Percentiles rank a stretch among this genome's conserved stretches.
These are phyloP conservation scores for Limnephilus marmoratus DNA, from an alignment of 2,888 invertebrate species.

Conservation along the genomic window DNA sequence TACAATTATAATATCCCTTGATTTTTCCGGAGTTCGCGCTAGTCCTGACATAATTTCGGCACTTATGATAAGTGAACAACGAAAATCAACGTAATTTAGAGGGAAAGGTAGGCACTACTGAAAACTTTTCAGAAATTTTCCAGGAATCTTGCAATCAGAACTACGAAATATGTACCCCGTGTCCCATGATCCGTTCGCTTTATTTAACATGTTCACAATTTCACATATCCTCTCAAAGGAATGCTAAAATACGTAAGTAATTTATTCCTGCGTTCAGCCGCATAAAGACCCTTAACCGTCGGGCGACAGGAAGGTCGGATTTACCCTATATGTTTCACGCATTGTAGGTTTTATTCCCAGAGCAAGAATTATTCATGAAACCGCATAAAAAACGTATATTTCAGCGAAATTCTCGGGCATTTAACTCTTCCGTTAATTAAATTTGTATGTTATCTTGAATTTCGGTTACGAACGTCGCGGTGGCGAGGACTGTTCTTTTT, in stretches of 20 bases:
- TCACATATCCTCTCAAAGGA: constrained; percentile 2
- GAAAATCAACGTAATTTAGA: neutral
- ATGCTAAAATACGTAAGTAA: neutral
- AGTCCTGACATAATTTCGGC: neutral
- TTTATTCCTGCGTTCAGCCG: neutral
- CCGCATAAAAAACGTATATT: constrained; percentile 39
- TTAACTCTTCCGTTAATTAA: constrained; percentile 40
- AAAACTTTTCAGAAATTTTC: neutral
- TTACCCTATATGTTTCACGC: constrained; percentile 34
- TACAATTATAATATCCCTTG: neutral
- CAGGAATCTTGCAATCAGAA: neutral
- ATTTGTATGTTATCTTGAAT: constrained; percentile 16
- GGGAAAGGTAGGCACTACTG: neutral
- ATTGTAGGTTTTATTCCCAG: constrained; percentile 40
- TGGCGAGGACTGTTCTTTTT: neutral
- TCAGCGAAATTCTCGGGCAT: constrained; percentile 36
- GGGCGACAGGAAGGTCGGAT: constrained; percentile 31
- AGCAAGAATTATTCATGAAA: constrained; percentile 41
- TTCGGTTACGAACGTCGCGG: neutral
- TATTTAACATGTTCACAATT: neutral
- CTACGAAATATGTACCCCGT: neutral
- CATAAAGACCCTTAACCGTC: constrained; percentile 36
- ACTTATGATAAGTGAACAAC: neutral
- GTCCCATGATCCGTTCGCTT: neutral
- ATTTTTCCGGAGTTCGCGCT: too few species aligned